Evolutionary conservation across 2,888 invertebrate species (phyloP), one percentile per base, ranked within the genome.

Genomic region (Calephelis perditalis): DNA sequence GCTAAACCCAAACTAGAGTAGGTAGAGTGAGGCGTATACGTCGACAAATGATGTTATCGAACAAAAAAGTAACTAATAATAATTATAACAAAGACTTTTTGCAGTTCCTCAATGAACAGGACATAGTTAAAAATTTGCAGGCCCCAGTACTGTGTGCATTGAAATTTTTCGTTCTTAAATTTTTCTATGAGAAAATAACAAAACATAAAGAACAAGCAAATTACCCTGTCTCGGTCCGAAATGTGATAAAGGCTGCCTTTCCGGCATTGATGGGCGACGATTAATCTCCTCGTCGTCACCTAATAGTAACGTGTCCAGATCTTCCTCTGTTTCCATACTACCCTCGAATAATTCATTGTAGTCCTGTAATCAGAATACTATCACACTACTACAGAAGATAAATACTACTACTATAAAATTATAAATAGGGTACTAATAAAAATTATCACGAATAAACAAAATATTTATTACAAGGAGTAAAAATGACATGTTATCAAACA

Each of bases 311-410:
- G 95, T 95, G 73, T 97, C 97, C 45, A 96, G 89, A 61, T 95
- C 95, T 65, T 96, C 96, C 64, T 97, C 97, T 15, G 92, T 92
- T 70, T 95, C 94, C 60, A 94, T 90, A 67, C 94, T 95, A 70
- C 93, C 94, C 70, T 96, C 96, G 73, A 99, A 99, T 59, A 99
- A 89, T 73, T 97, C 96, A 74, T 97, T 96, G 78, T 99, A 99
- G 82, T 97, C 97, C 91, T 72, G 60, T 55, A 68, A 68, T 15
- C 10, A 47, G 47, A 45, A 44, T 10, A 44, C 35, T 55, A 59
- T 8, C 36, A 36, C 37, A 43, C 40, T 26, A 11, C 26, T 26
- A 26, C 26, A 26, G 26, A 26, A 26, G 26, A 2, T n/a, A n/a
- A n/a, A n/a, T n/a, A n/a, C n/a, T 26, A 3, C 26, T 26, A 26